Base-by-base conservation (phyloP, 2,113 vertebrate genomes). In the Tetrax tetrax region DNA sequence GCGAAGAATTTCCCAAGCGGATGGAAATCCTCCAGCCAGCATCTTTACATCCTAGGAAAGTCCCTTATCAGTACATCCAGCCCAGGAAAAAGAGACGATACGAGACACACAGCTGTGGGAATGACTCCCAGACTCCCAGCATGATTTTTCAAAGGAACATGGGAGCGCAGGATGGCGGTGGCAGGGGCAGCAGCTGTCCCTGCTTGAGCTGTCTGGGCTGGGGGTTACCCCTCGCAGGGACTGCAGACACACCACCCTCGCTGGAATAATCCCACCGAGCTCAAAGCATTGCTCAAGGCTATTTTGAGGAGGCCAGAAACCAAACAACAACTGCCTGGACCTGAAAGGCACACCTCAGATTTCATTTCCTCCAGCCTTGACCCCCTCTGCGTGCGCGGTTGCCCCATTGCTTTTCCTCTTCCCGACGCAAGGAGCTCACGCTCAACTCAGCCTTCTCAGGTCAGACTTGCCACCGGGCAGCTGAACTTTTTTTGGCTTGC, bases 241-340 rank as follows among this genome's bases (percentile, higher is more conserved):
- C 81, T 4, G 27, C 81, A 35, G 83, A 53, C 83, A 27, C 74
- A 21, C 27, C 4, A 4, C 54, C 83, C 64, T 25, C 7, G n/a
- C 50, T 9, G 0, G 25, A 59, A 86, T 94, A 91, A 96, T 86
- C 94, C 89, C 80, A 2, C 71, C 9, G 41, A 59, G 83, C 90
- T 57, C 93, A 60, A 87, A 84, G 21, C 87, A 38, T 21, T 2
- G 0, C 89, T 14, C 0, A 2, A 48, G 84, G 69, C 35, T 95
- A 89, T 93, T 95, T 93, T 76, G 33, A 64, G 93, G 84, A 74
- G 12, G 31, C 0, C 72, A 38, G 28, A 82, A 82, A 66, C 74
- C 93, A 91, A 89, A 91, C 91, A 93, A 86, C 94, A 94, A 90
- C 90, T 92, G 89, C 47, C 6, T 12, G 61, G n/a, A 17, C 23